Base-by-base conservation (phyloP, 2,797 vertebrate genomes). In the Tinamus major region DNA sequence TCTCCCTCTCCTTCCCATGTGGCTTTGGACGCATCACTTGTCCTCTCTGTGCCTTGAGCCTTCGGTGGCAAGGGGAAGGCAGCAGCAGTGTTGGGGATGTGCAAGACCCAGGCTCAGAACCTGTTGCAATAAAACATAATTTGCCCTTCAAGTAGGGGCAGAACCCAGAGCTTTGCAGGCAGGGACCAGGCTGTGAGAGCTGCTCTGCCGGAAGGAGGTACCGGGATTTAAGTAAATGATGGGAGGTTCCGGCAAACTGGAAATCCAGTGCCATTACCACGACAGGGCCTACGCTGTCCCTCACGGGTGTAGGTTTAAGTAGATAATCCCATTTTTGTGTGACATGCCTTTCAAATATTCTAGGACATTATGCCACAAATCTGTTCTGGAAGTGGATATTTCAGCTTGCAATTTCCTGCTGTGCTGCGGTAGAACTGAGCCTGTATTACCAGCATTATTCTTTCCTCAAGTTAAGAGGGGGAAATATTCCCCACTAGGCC, bases 61-160 rank as follows among this genome's bases (percentile, higher is more conserved):
- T 42, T 24, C n/a, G 23, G 31, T 4, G 31, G 29, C 63, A 39
- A 56, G 63, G 21, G n/a, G 9, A 77, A 83, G 55, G 20, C n/a
- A 23, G n/a, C 1, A 37, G 23, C 0, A 0, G 0, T 16, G 12
- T 35, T 71, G 24, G 41, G 35, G 31, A 56, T 37, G 37, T 23
- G 21, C 58, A 83, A 77, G 62, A 17, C 8, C 19, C n/a, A 42
- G 23, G 1, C 46, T 91, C 24, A 41, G 65, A 24, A 67, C 7
- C 3, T 56, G 31, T 63, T 27, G 31, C 19, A 14, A 3, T 44
- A 19, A 39, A 67, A 11, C 8, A 35, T 19, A 26, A 33, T 4
- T 59, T 6, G 5, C 65, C 10, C 6, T 64, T 77, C 24, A 41
- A n/a, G 42, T 10, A 31, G 35, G 4, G 35, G 48, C 26, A 16